A percentile compares a stretch with the other conserved stretches of the same genome.
Conservation (phyloP, 2,888 invertebrate genomes). For the Calliphora vomitoria region DNA sequence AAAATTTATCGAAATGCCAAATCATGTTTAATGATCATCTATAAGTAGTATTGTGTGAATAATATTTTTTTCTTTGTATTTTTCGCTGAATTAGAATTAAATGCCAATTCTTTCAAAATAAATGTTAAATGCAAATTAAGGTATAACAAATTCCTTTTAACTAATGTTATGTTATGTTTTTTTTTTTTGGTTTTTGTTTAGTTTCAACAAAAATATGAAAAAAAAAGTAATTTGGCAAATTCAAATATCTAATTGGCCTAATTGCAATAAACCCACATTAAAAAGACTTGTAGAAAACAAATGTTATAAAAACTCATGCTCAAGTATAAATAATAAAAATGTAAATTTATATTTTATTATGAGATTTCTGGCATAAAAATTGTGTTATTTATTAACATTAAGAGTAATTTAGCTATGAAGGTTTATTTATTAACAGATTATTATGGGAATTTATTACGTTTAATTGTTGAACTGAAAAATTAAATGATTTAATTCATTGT, state of each 20-base stretch:
- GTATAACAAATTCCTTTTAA: slow-evolving; percentile 38
- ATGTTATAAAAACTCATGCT: slow-evolving; percentile 11
- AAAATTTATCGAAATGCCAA: slow-evolving; percentile 69
- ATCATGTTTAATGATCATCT: slow-evolving; percentile 69
- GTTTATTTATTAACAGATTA: slow-evolving; percentile 10
- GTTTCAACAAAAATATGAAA: not conserved
- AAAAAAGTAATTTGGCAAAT: slow-evolving; percentile 37
- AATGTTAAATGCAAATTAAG: slow-evolving; percentile 74
- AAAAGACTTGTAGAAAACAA: not conserved
- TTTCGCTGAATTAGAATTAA: slow-evolving; percentile 66
- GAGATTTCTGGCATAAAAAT: not conserved
- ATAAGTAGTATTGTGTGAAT: slow-evolving; percentile 53
- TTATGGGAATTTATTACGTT: slow-evolving; percentile 5
- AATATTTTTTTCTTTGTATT: slow-evolving; percentile 27
- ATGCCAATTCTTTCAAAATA: slow-evolving; percentile 72
- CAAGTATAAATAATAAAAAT: not conserved
- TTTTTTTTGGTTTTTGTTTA: slow-evolving; percentile 3
- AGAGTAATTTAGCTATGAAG: slow-evolving; percentile 17
- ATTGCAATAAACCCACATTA: slow-evolving; percentile 61
- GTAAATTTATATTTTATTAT: not conserved
- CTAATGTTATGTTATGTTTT: no score
- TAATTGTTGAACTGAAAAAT: not conserved
- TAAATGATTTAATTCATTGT: not conserved
- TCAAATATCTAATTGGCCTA: slow-evolving; percentile 66
- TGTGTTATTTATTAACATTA: slow-evolving; percentile 4